Percentiles rank a stretch among this genome's conserved stretches.
Evolutionary conservation across 2,888 invertebrate species (phyloP).

Genomic region (Nomada hirtipes): DNA sequence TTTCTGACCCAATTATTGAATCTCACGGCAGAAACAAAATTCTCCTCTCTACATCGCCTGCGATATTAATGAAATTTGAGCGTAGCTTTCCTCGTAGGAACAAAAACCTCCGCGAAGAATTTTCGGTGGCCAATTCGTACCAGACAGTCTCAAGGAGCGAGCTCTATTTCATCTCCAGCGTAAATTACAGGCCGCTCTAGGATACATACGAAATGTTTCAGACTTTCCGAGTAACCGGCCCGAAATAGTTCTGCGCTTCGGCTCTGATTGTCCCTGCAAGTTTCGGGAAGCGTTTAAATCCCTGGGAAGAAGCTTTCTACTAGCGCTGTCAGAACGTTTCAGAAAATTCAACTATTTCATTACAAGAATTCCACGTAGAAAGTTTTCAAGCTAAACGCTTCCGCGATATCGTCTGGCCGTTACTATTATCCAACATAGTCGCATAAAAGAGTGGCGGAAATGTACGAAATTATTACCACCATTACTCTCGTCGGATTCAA

Average conservation of each 20-base stretch:
- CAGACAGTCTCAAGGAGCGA: background rate
- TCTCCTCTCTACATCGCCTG: no score
- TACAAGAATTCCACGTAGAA: constrained; percentile 13
- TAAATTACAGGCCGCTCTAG: background rate
- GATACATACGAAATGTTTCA: background rate
- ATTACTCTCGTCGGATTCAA: constrained; percentile 31
- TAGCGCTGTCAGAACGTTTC: background rate
- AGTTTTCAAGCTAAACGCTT: constrained; percentile 12
- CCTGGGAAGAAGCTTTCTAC: background rate
- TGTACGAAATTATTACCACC: constrained; percentile 32
- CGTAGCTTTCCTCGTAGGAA: no score
- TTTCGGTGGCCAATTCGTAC: background rate
- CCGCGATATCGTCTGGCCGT: background rate
- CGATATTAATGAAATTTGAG: no score
- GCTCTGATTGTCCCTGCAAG: background rate
- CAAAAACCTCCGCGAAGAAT: background rate
- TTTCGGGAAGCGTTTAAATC: background rate
- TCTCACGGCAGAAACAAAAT: no score
- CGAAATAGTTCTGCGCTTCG: background rate
- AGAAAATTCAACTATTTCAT: background rate
- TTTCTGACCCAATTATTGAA: background rate
- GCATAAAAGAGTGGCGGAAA: constrained; percentile 20
- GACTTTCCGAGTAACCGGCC: background rate
- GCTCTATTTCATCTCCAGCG: background rate
- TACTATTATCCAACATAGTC: constrained; percentile 4